A percentile compares a stretch with the other conserved stretches of the same genome.
Evolutionary conservation across 2,888 invertebrate genomes (phyloP).

Genomic region (Mellilla xanthometata): DNA sequence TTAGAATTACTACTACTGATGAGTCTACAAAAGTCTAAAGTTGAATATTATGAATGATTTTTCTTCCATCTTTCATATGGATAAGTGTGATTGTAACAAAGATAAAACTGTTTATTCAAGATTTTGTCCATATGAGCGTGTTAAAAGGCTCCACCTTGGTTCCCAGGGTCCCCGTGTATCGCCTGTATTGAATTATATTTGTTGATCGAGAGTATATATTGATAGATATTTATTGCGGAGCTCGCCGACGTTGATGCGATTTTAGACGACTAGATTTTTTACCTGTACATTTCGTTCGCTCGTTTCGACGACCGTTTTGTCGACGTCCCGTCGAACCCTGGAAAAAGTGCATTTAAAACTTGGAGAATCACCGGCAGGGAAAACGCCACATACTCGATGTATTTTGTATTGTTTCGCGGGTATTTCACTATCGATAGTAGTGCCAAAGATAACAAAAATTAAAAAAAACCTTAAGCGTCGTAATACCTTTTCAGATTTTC

Average conservation of each 20-base stretch:
- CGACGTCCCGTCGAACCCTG: conserved; percentile 52
- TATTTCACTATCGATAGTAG: conserved; percentile 40
- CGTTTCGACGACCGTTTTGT: conserved; percentile 54
- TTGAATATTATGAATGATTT: no score
- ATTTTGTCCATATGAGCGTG: no score
- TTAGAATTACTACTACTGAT: no score
- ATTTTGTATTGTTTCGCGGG: conserved; percentile 31
- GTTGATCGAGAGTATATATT: conserved; percentile 75
- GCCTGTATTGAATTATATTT: conserved; percentile 74
- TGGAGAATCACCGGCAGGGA: conserved; percentile 60
- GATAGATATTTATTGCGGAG: conserved; percentile 73
- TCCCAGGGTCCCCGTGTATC: no score
- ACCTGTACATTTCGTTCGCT: conserved; percentile 45
- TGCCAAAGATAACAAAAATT: conserved; percentile 52
- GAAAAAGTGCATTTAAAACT: conserved; percentile 64
- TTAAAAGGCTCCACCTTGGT: no score
- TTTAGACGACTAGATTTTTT: conserved; percentile 41
- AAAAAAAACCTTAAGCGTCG: conserved; percentile 23
- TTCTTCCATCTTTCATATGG: no score
- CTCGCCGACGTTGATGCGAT: conserved; percentile 39
- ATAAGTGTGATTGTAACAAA: no score
- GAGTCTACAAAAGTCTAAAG: no score
- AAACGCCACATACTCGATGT: conserved; percentile 47
- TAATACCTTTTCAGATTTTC: conserved; percentile 3
- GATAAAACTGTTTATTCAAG: no score